Evolutionary conservation across 2,888 invertebrate genomes (phyloP).

Genomic region (Drosophila maculinotata): DNA sequence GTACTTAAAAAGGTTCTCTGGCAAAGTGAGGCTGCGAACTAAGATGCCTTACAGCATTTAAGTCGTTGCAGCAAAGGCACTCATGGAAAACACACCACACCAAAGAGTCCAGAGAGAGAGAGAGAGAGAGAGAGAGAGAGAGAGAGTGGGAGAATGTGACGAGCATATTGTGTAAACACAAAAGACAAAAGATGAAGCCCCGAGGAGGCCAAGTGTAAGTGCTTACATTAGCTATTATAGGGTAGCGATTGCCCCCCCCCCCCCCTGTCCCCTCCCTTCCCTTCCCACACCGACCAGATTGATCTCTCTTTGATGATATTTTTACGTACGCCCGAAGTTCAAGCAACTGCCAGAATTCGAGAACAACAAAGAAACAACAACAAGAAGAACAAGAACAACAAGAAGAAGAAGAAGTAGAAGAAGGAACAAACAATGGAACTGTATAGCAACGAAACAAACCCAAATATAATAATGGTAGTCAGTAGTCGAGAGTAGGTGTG

Average conservation of each 20-base stretch:
- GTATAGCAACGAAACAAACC: conserved; percentile 8
- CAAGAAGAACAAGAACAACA: no score
- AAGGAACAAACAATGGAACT: conserved; percentile 47
- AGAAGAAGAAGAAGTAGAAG: conserved; percentile 7
- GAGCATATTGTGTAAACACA: conserved; percentile 69
- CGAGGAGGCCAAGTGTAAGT: conserved; percentile 57
- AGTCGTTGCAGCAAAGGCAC: conserved; percentile 33
- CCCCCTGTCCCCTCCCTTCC: conserved; percentile 6
- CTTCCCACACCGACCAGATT: conserved; percentile 5
- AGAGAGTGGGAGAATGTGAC: conserved; percentile 25
- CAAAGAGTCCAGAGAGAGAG: conserved; percentile 10
- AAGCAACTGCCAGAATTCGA: conserved; percentile 63
- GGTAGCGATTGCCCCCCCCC: conserved; percentile 39
- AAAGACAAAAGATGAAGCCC: conserved; percentile 43
- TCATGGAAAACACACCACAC: conserved; percentile 25
- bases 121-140: neutral
- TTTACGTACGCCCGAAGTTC: conserved; percentile 54
- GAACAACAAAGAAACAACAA: conserved; percentile 65
- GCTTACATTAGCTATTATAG: conserved; percentile 72
- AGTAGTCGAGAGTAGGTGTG: neutral
- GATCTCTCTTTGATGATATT: conserved; percentile 70
- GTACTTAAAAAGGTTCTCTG: no score
- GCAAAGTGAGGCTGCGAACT: conserved; percentile 30
- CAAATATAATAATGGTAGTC: conserved; percentile 8
- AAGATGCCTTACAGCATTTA: conserved; percentile 13